Evolutionary conservation across 2,888 invertebrate species (phyloP).

Genomic region (Rapana venosa): DNA sequence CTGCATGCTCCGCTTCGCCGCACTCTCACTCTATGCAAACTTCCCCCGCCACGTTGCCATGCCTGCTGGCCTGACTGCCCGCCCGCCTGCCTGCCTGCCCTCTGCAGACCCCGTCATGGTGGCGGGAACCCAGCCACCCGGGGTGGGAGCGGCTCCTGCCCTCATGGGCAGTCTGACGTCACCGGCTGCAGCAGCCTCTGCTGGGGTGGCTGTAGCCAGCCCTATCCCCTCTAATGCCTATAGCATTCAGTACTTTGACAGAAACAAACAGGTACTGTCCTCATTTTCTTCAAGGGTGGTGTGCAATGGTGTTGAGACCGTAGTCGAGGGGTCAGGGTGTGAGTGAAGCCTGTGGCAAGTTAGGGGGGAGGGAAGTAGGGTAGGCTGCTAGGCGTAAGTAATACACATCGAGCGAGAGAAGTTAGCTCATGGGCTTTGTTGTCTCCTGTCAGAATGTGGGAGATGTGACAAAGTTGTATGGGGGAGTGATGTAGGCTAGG

Average conservation of each 20-base stretch:
- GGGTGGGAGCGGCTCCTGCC: conserved; percentile 52
- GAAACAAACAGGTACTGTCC: conserved; percentile 92
- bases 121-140: conserved; percentile 42
- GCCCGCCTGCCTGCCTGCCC: neutral
- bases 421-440: neutral
- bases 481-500: too few species aligned
- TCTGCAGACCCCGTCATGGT: conserved; percentile 66
- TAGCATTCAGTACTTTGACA: conserved; percentile 96
- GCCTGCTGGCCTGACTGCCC: conserved; percentile 58
- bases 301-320: too few species aligned
- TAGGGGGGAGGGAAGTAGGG: too few species aligned
- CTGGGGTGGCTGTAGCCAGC: conserved; percentile 25
- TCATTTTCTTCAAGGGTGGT: neutral
- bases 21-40: conserved; percentile 48
- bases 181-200: conserved; percentile 43
- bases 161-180: conserved; percentile 63
- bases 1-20: conserved; percentile 59
- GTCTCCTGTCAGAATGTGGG: neutral
- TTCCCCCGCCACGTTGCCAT: conserved; percentile 46
- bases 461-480: neutral
- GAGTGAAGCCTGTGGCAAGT: too few species aligned
- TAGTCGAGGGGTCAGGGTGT: too few species aligned
- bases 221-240: conserved; percentile 96
- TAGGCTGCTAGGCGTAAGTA: too few species aligned
- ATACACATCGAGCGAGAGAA: too few species aligned